These are phyloP conservation scores for Hydrozoanthus tunicans DNA, from an alignment of 64 coral and sea anemone genomes.

Conservation along the genomic window DNA sequence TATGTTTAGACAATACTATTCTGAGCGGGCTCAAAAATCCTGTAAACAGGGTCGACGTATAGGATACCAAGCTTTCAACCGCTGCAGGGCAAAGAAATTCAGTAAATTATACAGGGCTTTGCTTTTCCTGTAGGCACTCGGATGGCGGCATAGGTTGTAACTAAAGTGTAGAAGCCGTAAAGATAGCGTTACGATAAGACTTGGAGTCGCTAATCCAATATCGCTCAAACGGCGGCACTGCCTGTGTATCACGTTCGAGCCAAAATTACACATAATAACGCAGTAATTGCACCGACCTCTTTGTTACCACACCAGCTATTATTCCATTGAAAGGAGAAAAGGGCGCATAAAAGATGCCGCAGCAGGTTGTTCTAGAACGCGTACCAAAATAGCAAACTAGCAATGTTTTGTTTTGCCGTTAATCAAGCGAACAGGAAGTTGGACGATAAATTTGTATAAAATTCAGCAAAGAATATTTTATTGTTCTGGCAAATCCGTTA, in stretches of 20 bases:
- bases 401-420: conserved; percentile 10
- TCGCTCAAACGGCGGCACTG: conserved; percentile 2
- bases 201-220: conserved; percentile 10
- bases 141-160: background rate
- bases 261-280: conserved; percentile 16
- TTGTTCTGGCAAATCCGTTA: too few relatives aligned
- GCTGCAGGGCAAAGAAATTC: conserved; percentile 24
- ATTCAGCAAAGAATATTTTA: too few relatives aligned
- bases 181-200: conserved; percentile 23
- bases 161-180: background rate
- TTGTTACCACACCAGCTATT: conserved; percentile 3
- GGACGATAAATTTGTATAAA: too few relatives aligned
- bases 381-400: background rate
- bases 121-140: conserved; percentile 2
- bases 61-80: background rate
- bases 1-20: conserved; percentile 32
- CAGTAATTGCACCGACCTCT: background rate
- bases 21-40: background rate
- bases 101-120: conserved; percentile 26
- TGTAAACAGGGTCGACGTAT: background rate
- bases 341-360: conserved; percentile 1
- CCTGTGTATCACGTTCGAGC: background rate
- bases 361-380: conserved; percentile 2
- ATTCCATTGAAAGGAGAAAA: background rate
- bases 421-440: background rate